These are phyloP conservation scores for Gambusia affinis DNA, from an alignment of 2,113 vertebrate species.

Conservation along the genomic window DNA sequence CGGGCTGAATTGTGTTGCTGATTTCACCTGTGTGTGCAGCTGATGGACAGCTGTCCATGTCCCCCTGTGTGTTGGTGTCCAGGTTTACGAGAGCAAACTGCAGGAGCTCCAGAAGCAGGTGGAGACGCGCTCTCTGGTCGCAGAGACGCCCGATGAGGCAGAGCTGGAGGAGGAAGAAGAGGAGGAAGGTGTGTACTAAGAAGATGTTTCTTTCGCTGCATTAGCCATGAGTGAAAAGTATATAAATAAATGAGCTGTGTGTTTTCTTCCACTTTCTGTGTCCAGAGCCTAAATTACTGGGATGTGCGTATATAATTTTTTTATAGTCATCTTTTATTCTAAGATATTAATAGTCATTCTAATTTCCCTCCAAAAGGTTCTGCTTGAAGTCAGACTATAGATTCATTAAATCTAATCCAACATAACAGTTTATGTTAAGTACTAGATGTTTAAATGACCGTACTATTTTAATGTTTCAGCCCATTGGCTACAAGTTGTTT, in stretches of 20 bases:
- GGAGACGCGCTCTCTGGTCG: conserved; percentile 90
- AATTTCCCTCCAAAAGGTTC: conserved; percentile 41
- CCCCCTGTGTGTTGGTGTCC: conserved; percentile 69
- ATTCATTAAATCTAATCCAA: conserved; percentile 18
- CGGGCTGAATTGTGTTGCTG: neutral
- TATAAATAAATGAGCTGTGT: conserved; percentile 22
- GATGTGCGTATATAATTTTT: conserved; percentile 62
- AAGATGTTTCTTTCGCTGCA: neutral
- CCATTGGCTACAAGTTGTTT: neutral
- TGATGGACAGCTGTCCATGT: conserved; percentile 48
- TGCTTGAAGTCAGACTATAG: conserved; percentile 14
- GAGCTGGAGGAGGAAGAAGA: conserved; percentile 92
- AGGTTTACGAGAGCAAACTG: conserved; percentile 98
- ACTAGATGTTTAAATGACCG: conserved; percentile 14
- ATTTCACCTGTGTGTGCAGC: conserved; percentile 28
- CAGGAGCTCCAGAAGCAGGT: conserved; percentile 98
- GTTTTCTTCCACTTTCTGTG: conserved; percentile 42
- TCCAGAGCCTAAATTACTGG: conserved; percentile 66
- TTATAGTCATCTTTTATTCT: conserved; percentile 31
- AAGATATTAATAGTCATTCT: conserved; percentile 30
- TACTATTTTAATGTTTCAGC: conserved; percentile 5
- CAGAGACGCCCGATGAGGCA: conserved; percentile 93
- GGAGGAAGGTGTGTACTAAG: conserved; percentile 80
- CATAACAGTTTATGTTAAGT: neutral
- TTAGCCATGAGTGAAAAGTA: neutral